Percentiles rank a stretch among this genome's conserved stretches.
phyloP scores from a whole-genome alignment of 2,113 vertebrate genomes.

The Mystacornis crossleyi region DNA sequence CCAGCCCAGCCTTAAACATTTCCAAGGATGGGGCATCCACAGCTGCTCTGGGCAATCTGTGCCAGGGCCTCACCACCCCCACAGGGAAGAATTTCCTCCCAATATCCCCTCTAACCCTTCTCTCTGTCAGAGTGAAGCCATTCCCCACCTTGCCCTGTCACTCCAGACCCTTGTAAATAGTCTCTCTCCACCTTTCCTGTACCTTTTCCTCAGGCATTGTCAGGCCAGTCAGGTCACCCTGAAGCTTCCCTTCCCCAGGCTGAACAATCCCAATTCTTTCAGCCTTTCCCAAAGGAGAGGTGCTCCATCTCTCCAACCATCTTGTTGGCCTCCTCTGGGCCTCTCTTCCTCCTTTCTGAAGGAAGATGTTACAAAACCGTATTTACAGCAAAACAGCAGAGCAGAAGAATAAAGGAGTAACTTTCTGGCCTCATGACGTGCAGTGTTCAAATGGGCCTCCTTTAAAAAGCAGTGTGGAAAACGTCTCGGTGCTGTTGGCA shows the following conservation, averaged over 20 bases:
- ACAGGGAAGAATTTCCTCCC: not conserved
- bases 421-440: rapidly evolving
- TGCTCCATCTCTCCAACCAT: not conserved
- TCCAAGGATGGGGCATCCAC: not conserved
- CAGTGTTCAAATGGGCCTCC: not conserved
- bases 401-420: not conserved
- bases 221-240: not conserved
- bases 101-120: not conserved
- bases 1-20: not conserved
- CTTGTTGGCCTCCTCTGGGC: not conserved
- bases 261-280: not conserved
- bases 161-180: not conserved
- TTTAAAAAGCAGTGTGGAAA: not conserved
- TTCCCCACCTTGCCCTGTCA: not conserved
- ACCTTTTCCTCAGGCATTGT: not conserved
- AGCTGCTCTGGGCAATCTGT: not conserved
- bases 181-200: not conserved
- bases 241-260: not conserved
- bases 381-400: not conserved
- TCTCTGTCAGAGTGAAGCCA: not conserved
- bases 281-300: not conserved
- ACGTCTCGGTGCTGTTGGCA: not conserved
- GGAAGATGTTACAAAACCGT: not conserved
- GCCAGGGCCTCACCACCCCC: not conserved
- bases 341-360: not conserved